Base-by-base conservation (phyloP, 1,140 invertebrate genomes). In the Lordiphosa collinella region DNA sequence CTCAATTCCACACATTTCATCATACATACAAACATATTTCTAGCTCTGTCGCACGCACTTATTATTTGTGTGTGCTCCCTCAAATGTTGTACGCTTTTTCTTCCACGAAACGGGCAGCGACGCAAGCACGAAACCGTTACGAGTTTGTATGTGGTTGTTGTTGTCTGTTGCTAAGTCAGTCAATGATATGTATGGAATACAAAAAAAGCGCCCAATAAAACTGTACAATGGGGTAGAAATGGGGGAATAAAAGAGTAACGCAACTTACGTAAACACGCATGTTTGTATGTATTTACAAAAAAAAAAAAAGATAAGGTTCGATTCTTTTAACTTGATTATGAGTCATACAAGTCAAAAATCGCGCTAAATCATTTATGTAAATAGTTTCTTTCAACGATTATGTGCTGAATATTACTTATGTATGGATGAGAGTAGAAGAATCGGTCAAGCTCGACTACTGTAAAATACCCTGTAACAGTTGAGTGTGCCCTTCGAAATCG, bases 141-240 rank as follows among this genome's bases (percentile, higher is more conserved):
- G 76, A 82, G 70, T 65, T 47, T 59, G 25, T 29, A 29, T 78
- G 62, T 69, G 58, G 36, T 57, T 66, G n/a, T 22, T 22, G 63
- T 48, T 67, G 41, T 58, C 72, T 76, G 76, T 82, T 82, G 78
- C 76, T 74, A 82, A 69, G 65, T 64, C 41, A 44, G 49, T 60
- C 54, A 68, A 60, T 68, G 64, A 68, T 68, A 51, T 25, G 11
- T 11, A 29, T 13, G 43, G 16, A 34, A 49, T 14, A 18, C 14
- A 22, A 12, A 31, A 31, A 44, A 44, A 44, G 41, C 25, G 25
- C 34, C 32, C 52, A 63, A 63, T 63, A 54, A 67, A 69, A 69
- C 65, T 69, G 65, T 69, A 69, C 65, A 46, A 56, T 22, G 9
- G 38, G 54, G 56, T 18, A 41, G 31, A 34, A 40, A 32, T 25